Base-by-base conservation (phyloP, 2,113 vertebrate genomes). In the Zosterops pallidus region DNA sequence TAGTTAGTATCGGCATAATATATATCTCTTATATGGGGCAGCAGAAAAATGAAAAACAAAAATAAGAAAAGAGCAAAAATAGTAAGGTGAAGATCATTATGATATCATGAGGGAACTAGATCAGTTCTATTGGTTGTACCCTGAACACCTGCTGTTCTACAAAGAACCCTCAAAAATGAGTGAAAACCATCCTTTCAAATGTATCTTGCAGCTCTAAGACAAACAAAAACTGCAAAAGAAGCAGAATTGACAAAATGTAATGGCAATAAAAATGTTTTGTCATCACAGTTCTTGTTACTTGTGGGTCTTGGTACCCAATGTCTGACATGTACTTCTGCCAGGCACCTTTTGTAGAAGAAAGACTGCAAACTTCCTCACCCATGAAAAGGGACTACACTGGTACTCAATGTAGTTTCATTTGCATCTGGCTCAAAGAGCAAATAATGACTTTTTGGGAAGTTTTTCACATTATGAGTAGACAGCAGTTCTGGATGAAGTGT, bases 41-140 rank as follows among this genome's bases (percentile, higher is more conserved):
- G 35, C 14, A 82, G 13, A 5, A 46, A 46, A 69, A 26, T 11
- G 10, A 62, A 59, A 42, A 11, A 60, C 8, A 22, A 42, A 83
- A 26, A 9, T 0, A 18, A 14, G 1, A 15, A 41, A 11, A 35
- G 22, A 6, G 1, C 1, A 49, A 44, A 18, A 5, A 6, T 20
- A 63, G 9, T 37, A 42, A 5, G 4, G 6, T 62, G 74, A 62
- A 39, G 7, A 41, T 49, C 7, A 31, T 55, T 76, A 24, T 3
- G 35, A 13, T 17, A 39, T 16, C 2, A 1, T 19, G 4, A 60
- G 6, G 11, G 3, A 69, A 46, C 4, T 65, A 26, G 5, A 44
- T 11, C 4, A 9, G 6, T 59, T 10, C 9, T 60, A 83, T 44
- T 25, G 4, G 2, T 52, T 68, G 9, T 39, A 19, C 9, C 8